These are phyloP conservation scores for Magallana gigas DNA, from an alignment of 1,140 invertebrate genomes.

Conservation along the genomic window DNA sequence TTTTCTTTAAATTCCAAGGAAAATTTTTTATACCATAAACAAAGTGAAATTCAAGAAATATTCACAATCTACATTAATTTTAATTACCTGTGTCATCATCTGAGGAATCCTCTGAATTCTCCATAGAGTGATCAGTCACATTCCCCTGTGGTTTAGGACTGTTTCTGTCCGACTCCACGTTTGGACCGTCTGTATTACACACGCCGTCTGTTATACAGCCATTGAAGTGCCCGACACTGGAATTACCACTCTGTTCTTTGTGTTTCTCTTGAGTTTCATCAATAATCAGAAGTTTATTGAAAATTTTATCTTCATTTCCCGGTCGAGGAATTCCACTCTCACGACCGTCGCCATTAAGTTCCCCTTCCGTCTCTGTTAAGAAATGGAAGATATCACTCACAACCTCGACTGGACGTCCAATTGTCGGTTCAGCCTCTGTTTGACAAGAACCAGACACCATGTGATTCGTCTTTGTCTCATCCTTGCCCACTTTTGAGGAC, in stretches of 20 bases:
- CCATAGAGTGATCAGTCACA: not conserved
- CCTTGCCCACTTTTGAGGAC: not conserved
- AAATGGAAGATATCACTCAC: conserved; percentile 60
- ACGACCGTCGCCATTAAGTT: not conserved
- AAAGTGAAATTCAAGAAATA: too few species aligned
- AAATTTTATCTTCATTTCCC: not conserved
- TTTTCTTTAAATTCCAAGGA: too few species aligned
- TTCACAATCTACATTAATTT: too few species aligned
- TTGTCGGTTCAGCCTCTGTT: too few species aligned
- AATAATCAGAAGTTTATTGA: conserved; percentile 39
- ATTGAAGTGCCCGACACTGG: not conserved
- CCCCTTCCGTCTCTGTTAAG: conserved; percentile 45
- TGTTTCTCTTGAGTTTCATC: conserved; percentile 3
- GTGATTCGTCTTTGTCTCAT: not conserved
- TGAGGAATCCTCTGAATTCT: conserved; percentile 31
- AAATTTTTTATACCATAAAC: too few species aligned
- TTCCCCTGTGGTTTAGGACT: not conserved
- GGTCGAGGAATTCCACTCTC: not conserved
- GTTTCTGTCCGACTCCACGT: not conserved
- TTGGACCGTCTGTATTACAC: not conserved
- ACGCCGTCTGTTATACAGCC: not conserved
- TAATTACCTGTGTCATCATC: conserved; percentile 35
- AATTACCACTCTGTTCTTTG: not conserved
- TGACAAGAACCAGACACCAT: too few species aligned
- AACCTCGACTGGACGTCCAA: not conserved